Conservation (phyloP, 2,113 vertebrate species). For the Platichthys flesus region DNA sequence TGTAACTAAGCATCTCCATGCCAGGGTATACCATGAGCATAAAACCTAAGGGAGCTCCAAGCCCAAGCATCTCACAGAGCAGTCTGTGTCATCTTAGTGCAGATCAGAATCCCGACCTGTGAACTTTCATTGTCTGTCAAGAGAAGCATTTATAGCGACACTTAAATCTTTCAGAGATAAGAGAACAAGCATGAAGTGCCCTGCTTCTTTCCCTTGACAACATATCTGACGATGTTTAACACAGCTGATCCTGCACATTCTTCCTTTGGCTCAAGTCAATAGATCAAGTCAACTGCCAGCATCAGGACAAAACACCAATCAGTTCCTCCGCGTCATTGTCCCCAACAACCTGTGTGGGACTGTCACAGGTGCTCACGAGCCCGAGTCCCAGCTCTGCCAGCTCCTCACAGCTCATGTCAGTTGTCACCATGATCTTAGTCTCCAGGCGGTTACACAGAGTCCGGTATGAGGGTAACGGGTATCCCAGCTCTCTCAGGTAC, state of each 20-base stretch:
- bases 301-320: conserved; percentile 81
- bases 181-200: neutral
- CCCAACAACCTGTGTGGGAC: conserved; percentile 68
- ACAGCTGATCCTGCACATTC: neutral
- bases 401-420: conserved; percentile 82
- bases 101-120: conserved; percentile 12
- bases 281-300: neutral
- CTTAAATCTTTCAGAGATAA: neutral
- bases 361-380: conserved; percentile 79
- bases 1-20: neutral
- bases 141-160: neutral
- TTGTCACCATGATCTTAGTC: conserved; percentile 82
- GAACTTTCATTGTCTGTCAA: neutral
- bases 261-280: neutral
- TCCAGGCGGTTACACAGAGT: conserved; percentile 85
- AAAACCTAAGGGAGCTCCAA: neutral
- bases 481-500: conserved; percentile 83
- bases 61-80: neutral
- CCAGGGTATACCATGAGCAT: neutral
- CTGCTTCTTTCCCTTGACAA: neutral
- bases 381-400: conserved; percentile 82
- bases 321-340: conserved; percentile 78
- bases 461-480: conserved; percentile 84
- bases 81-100: neutral
- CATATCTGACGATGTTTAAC: neutral